A percentile compares a stretch with the other conserved stretches of the same genome.
Conservation (phyloP, 2,888 invertebrate species). For the Tethea ocularis region DNA sequence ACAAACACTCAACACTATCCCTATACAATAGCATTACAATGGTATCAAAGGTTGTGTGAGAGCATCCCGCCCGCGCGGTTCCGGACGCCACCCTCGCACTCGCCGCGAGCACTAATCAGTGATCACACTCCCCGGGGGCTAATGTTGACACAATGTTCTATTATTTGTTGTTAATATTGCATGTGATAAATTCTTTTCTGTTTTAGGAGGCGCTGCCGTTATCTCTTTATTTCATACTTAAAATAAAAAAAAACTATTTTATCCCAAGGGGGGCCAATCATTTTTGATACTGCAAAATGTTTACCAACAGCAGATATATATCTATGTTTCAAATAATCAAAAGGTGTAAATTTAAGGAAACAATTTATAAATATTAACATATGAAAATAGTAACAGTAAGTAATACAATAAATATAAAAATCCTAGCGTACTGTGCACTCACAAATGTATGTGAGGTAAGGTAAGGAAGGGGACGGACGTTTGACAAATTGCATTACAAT, state of each 20-base stretch:
- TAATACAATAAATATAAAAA: too few relatives aligned
- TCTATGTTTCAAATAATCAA: too few relatives aligned
- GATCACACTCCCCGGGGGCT: background rate
- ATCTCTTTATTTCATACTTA: background rate
- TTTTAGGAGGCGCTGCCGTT: background rate
- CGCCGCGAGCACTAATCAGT: background rate
- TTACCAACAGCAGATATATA: too few relatives aligned
- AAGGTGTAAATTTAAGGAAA: too few relatives aligned
- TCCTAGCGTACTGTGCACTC: background rate
- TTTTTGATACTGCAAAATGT: too few relatives aligned
- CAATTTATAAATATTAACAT: too few relatives aligned
- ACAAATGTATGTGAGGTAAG: background rate
- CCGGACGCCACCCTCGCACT: background rate
- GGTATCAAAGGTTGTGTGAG: background rate
- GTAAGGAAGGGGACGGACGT: slow-evolving; percentile 22
- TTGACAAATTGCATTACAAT: slow-evolving; percentile 58
- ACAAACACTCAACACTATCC: background rate
- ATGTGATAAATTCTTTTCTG: background rate
- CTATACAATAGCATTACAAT: background rate
- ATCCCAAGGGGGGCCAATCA: too few relatives aligned
- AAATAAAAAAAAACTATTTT: too few relatives aligned
- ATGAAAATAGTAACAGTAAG: too few relatives aligned
- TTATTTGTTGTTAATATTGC: background rate
- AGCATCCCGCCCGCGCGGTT: background rate
- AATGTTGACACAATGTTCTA: background rate